Base-by-base conservation (phyloP, 2,888 invertebrate genomes). In the Cantharis rustica region DNA sequence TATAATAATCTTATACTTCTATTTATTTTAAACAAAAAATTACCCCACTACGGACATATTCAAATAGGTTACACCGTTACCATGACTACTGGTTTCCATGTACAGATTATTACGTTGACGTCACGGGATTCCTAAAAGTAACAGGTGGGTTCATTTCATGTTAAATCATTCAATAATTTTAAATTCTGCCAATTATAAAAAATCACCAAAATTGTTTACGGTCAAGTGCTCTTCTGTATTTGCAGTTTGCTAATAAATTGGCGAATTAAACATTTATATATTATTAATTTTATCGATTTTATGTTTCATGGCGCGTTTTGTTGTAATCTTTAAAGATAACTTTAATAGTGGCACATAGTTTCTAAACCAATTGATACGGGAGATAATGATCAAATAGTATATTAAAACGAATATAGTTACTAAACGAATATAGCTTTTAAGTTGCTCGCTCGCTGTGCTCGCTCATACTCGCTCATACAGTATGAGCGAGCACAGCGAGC, bases 11-110 rank as follows among this genome's bases (percentile, higher is more conserved):
- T 63, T 7, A 66, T 20, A 76, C 69, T 69, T 71, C 71, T 69
- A 16, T 63, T 70, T 20, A 16, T 69, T 61, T 71, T 73, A 70
- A 68, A 72, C 64, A 72, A 69, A 69, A 70, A 23, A 62, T 69
- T 69, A 9, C 77, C 81, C 79, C 80, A 73, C 79, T 72, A 47
- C 70, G 71, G 79, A 77, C 69, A 77, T 75, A 73, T 73, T 76
- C 72, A 70, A 74, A 78, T 73, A 79, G 73, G 78, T 79, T 78
- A 80, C 77, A 79, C 72, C 23, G 83, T 84, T 82, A 78, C 83
- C 81, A 84, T 84, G 80, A 81, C 81, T 81, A 84, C 83, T 81
- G 82, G 83, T 82, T 79, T 82, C 81, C 78, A 79, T 76, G 75
- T 77, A 75, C 79, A 73, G 78, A 80, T 76, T 79, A 76, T 76